Evolutionary conservation across 1,140 invertebrate species (phyloP).

Genomic region (Bombus sylvicola): DNA sequence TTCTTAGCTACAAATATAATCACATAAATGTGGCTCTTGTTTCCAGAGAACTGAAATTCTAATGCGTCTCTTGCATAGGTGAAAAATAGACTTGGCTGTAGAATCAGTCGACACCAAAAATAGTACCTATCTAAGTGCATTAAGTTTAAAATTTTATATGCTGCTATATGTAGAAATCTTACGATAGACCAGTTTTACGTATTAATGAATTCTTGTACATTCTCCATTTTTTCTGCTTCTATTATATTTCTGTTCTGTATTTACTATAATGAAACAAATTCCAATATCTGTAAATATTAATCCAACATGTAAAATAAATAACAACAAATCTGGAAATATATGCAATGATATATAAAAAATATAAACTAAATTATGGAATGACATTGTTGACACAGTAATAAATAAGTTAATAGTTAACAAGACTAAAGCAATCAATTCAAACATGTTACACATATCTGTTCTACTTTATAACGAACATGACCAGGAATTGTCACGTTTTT

Average conservation of each 20-base stretch:
- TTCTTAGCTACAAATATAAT: neutral
- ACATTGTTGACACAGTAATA: neutral
- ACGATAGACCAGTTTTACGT: neutral
- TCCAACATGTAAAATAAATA: conserved; percentile 2
- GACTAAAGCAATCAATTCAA: neutral
- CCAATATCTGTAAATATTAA: conserved; percentile 6
- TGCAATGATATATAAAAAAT: neutral
- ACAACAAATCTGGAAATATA: neutral
- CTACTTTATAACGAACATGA: neutral
- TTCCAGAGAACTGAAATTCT: neutral
- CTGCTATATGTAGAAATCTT: too few species aligned
- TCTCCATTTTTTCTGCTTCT: neutral
- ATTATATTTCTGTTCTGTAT: conserved; percentile 3
- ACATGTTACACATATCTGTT: neutral
- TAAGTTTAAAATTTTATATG: conserved; percentile 19
- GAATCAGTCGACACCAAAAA: neutral
- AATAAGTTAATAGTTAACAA: conserved; percentile 15
- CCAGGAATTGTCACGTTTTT: neutral
- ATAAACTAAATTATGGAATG: neutral
- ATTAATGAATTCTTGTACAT: conserved; percentile 6
- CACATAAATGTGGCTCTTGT: neutral
- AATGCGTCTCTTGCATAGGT: neutral
- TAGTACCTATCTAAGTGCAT: neutral
- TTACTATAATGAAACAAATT: neutral
- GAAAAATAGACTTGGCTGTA: neutral